A percentile compares a stretch with the other conserved stretches of the same genome.
phyloP scores from a whole-genome alignment of 92 coral and sea anemone species.

The Palythoa grandiflora region DNA sequence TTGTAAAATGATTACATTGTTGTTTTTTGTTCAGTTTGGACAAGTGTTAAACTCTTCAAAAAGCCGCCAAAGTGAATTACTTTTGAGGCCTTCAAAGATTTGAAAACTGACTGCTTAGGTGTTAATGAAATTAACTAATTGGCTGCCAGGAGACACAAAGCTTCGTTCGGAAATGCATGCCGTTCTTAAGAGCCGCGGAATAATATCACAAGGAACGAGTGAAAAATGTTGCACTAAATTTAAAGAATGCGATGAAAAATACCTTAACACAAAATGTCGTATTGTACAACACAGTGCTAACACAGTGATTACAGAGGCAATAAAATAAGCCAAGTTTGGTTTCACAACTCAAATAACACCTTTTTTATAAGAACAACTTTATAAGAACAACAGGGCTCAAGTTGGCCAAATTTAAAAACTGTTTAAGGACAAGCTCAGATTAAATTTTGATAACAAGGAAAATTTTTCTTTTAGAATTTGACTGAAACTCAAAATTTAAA shows the following conservation, averaged over 20 bases:
- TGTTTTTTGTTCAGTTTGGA: slow-evolving; percentile 23
- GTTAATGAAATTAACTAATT: slow-evolving; percentile 51
- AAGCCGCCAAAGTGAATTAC: slow-evolving; percentile 46
- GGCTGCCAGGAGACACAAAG: slow-evolving; percentile 31
- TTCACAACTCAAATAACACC: too few relatives aligned
- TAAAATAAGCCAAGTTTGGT: too few relatives aligned
- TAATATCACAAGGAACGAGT: background rate
- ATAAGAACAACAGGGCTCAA: too few relatives aligned
- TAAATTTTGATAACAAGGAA: too few relatives aligned
- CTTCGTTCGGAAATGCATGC: slow-evolving; percentile 32
- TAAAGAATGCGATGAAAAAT: background rate
- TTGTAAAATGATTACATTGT: slow-evolving; percentile 17
- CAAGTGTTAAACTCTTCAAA: slow-evolving; percentile 33
- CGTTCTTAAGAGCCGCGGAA: slow-evolving; percentile 19
- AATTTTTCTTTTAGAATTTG: too few relatives aligned
- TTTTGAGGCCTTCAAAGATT: background rate
- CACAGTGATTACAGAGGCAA: too few relatives aligned
- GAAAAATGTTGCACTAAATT: slow-evolving; percentile 1
- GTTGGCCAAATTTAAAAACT: too few relatives aligned
- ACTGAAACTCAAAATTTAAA: too few relatives aligned
- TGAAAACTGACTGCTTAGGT: slow-evolving; percentile 31
- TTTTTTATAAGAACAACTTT: too few relatives aligned
- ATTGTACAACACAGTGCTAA: too few relatives aligned
- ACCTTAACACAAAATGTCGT: background rate
- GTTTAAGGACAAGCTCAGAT: too few relatives aligned